phyloP scores from a whole-genome alignment of 2,797 vertebrate genomes.

The Kryptopterus vitreolus region DNA sequence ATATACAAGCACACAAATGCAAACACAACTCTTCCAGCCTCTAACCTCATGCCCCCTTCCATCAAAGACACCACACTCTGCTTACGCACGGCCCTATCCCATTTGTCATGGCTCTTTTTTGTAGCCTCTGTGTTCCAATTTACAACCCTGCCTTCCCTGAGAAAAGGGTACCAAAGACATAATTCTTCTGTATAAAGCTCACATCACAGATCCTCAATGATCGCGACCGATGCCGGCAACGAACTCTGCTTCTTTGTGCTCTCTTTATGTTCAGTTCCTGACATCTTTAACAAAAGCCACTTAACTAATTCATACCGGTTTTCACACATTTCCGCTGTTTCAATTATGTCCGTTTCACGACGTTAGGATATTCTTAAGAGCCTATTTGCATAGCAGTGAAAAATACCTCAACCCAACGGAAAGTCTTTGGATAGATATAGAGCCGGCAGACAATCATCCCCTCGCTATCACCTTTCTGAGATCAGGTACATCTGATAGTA shows the following conservation, averaged over 20 bases:
- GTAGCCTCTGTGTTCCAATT: constrained; percentile 45
- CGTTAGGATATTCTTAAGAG: neutral
- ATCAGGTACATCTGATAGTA: neutral
- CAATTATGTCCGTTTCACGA: neutral
- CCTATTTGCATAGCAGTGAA: constrained; percentile 19
- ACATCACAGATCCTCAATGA: constrained; percentile 32
- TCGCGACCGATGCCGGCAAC: neutral
- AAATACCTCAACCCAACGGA: constrained; percentile 4
- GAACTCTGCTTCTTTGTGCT: neutral
- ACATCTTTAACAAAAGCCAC: neutral
- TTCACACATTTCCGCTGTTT: neutral
- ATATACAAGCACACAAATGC: constrained; percentile 13
- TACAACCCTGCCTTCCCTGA: constrained; percentile 45
- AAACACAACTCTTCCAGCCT: constrained; percentile 44
- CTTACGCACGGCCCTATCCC: neutral
- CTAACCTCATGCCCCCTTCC: constrained; percentile 28
- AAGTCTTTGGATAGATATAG: constrained; percentile 3
- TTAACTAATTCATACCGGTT: neutral
- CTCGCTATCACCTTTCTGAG: neutral
- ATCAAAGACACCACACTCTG: constrained; percentile 29
- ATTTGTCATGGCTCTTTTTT: constrained; percentile 37
- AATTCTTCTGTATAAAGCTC: constrained; percentile 45
- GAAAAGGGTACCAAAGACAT: constrained; percentile 43
- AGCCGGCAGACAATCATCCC: neutral
- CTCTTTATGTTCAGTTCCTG: neutral